These are phyloP conservation scores for Atlantisia rogersi DNA, from an alignment of 2,113 vertebrate species.

Conservation along the genomic window DNA sequence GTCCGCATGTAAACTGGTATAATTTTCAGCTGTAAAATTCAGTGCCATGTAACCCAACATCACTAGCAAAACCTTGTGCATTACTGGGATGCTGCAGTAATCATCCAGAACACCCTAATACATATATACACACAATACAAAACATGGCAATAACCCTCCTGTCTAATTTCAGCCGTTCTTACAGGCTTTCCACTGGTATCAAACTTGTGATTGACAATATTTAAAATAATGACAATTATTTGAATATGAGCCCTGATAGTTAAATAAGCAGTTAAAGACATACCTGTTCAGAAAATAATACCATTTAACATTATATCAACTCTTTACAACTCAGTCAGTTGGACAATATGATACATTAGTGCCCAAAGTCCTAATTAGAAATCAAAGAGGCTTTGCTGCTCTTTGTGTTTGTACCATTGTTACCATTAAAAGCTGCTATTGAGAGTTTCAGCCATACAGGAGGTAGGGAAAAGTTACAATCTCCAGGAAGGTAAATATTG, in stretches of 20 bases:
- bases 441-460: not conserved
- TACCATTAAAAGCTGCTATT: not conserved
- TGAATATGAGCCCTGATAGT: not conserved
- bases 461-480: not conserved
- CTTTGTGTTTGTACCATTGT: not conserved
- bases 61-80: not conserved
- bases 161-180: not conserved
- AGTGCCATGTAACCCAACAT: not conserved
- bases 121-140: not conserved
- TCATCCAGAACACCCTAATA: not conserved
- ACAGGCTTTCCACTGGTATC: not conserved
- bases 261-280: not conserved
- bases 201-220: not conserved
- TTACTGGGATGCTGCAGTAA: not conserved
- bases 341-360: not conserved
- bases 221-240: not conserved
- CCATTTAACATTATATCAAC: not conserved
- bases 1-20: not conserved
- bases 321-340: not conserved
- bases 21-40: slow-evolving; percentile 5
- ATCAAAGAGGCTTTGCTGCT: not conserved
- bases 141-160: not conserved
- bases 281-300: not conserved
- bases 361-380: not conserved
- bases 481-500: not conserved